Conservation (phyloP, 2,113 vertebrate genomes). For the Pygoscelis adeliae region DNA sequence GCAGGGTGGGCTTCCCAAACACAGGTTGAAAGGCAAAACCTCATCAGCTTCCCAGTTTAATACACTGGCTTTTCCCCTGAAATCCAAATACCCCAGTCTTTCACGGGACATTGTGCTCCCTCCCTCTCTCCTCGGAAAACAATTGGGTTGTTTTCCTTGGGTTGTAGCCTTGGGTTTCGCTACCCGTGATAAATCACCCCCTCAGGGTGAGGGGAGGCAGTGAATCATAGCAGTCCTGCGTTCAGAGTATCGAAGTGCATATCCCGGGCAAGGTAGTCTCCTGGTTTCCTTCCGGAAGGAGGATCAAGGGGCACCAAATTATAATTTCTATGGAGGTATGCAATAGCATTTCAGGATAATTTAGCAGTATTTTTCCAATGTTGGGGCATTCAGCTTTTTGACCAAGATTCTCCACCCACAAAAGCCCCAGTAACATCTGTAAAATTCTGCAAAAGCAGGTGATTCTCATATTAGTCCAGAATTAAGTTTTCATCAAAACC, state of each 20-base stretch:
- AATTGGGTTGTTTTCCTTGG: too few relatives aligned
- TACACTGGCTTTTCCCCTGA: background rate
- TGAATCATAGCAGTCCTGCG: too few relatives aligned
- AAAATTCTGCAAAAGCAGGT: background rate
- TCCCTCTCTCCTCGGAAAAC: background rate
- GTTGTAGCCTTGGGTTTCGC: background rate
- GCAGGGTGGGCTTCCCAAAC: too few relatives aligned
- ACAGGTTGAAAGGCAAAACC: background rate
- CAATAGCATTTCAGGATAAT: background rate
- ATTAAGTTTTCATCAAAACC: background rate
- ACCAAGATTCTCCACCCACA: background rate
- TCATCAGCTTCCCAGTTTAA: background rate
- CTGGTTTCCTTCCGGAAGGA: background rate
- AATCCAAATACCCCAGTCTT: background rate
- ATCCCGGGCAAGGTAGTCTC: background rate
- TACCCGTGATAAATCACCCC: rapidly evolving
- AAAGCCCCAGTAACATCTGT: background rate
- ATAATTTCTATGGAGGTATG: background rate
- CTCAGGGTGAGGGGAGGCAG: background rate
- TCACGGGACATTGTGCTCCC: rapidly evolving
- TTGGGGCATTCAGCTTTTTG: background rate
- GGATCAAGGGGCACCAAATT: background rate
- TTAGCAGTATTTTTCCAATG: background rate
- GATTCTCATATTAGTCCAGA: background rate
- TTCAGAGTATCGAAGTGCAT: background rate